phyloP scores from a whole-genome alignment of 2,113 vertebrate species.

The Microcebus tavaratra region DNA sequence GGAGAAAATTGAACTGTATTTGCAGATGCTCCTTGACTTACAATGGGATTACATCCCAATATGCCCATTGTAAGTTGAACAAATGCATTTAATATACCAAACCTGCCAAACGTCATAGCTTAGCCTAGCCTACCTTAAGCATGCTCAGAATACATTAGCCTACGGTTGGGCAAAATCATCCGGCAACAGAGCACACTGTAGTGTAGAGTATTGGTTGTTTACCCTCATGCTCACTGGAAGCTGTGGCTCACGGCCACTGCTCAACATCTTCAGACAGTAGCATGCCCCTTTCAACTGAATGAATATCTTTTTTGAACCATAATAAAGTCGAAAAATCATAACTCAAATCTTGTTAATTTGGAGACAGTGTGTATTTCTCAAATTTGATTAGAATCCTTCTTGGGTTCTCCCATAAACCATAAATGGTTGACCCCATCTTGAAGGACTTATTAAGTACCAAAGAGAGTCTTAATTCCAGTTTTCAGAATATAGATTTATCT shows the following conservation, averaged over 20 bases:
- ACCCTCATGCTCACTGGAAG: neutral
- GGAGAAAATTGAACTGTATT: neutral
- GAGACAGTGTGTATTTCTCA: neutral
- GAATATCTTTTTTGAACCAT: neutral
- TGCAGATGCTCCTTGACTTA: neutral
- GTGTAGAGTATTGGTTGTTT: neutral
- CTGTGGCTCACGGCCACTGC: neutral
- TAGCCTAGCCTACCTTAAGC: neutral
- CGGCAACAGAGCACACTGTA: neutral
- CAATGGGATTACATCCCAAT: neutral
- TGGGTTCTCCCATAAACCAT: neutral
- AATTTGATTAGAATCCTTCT: neutral
- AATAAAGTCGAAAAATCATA: neutral
- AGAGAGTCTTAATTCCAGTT: conserved; percentile 34
- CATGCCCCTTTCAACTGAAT: neutral
- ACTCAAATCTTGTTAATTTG: neutral
- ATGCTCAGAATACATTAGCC: neutral
- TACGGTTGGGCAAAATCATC: neutral
- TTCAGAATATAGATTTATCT: neutral
- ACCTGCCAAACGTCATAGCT: neutral
- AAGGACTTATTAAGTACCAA: neutral
- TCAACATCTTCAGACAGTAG: neutral
- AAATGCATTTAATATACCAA: neutral
- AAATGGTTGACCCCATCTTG: neutral
- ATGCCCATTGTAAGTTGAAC: neutral